These are phyloP conservation scores for Drosophila miranda DNA, from an alignment of 1,140 invertebrate genomes.

Conservation along the genomic window DNA sequence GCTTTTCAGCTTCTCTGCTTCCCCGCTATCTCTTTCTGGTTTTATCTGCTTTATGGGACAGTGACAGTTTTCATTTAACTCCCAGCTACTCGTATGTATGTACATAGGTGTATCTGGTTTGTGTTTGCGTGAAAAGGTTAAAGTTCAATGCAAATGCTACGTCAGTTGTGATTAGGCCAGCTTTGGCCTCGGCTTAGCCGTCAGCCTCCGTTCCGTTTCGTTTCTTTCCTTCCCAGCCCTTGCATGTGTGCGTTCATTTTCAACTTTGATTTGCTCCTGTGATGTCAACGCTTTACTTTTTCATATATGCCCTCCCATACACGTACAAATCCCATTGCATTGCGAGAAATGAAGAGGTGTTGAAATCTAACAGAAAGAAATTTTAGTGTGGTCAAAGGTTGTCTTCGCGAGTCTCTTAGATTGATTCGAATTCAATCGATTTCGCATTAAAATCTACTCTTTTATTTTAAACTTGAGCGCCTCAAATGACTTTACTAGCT, in stretches of 20 bases:
- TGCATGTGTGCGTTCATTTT: constrained; percentile 28
- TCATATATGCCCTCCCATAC: no score
- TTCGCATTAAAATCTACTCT: no score
- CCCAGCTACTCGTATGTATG: no score
- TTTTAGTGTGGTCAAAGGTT: no score
- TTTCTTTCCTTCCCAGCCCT: not conserved
- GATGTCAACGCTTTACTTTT: constrained; percentile 43
- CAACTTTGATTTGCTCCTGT: constrained; percentile 52
- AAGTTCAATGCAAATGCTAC: constrained; percentile 42
- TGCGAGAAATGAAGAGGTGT: not conserved
- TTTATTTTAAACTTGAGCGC: no score
- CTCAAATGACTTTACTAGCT: no score
- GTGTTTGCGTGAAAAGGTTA: constrained; percentile 40
- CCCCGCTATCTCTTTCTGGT: no score
- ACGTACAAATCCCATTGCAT: not conserved
- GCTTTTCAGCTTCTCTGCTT: not conserved
- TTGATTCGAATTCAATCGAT: no score
- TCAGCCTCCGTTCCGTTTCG: no score
- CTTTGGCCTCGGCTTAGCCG: constrained; percentile 19
- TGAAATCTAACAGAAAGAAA: no score
- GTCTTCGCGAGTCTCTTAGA: no score
- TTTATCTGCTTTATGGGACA: constrained; percentile 37
- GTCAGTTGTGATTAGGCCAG: constrained; percentile 26
- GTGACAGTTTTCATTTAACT: constrained; percentile 50
- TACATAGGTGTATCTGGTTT: no score